phyloP scores from a whole-genome alignment of 2,888 invertebrate species.

The Drosophila helvetica region DNA sequence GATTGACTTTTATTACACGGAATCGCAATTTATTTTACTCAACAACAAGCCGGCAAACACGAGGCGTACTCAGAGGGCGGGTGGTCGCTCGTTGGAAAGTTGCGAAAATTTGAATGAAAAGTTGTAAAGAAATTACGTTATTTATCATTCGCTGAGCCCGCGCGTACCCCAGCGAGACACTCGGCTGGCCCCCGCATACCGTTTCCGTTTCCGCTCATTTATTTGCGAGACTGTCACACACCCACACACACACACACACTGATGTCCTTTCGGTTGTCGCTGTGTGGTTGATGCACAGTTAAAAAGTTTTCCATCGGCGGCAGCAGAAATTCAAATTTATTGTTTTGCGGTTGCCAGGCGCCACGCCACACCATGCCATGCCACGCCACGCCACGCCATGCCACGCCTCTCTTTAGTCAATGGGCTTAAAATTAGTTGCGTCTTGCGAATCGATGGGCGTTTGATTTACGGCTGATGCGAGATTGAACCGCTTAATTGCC shows the following conservation, averaged over 20 bases:
- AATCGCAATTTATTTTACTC: constrained; percentile 80
- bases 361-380: background rate
- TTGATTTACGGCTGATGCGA: constrained; percentile 69
- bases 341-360: constrained; percentile 76
- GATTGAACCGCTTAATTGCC: constrained; percentile 72
- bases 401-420: constrained; percentile 44
- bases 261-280: constrained; percentile 46
- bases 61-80: constrained; percentile 19
- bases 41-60: constrained; percentile 58
- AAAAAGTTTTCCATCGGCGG: constrained; percentile 66
- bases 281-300: constrained; percentile 58
- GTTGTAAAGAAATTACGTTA: constrained; percentile 78
- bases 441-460: constrained; percentile 70
- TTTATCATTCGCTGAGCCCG: constrained; percentile 71
- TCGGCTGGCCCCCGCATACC: constrained; percentile 56
- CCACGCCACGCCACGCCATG: background rate
- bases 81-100: constrained; percentile 49
- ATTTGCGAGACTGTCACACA: constrained; percentile 71
- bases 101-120: constrained; percentile 73
- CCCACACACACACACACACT: constrained; percentile 34
- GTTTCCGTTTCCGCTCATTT: constrained; percentile 77
- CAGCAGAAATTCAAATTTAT: constrained; percentile 75
- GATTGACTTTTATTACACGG: constrained; percentile 80
- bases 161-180: constrained; percentile 21
- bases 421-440: constrained; percentile 66